Conservation (phyloP, 2,888 invertebrate genomes). For the Lamellibrachia satsuma region DNA sequence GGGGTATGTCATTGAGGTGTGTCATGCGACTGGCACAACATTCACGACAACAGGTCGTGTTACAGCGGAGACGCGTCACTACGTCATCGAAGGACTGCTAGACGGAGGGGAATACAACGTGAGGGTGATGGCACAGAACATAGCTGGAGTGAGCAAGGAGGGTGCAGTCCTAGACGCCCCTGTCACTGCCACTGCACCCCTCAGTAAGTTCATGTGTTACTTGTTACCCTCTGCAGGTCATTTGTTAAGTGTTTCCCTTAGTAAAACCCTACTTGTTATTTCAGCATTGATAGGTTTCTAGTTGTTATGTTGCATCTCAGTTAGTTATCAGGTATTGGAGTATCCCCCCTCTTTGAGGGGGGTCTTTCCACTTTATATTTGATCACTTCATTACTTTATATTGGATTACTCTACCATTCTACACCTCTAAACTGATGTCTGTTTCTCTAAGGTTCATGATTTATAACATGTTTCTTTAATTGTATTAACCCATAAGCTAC, state of each 20-base stretch:
- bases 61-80: constrained; percentile 26
- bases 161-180: constrained; percentile 41
- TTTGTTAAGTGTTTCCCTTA: not conserved
- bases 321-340: too few species aligned
- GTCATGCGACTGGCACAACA: constrained; percentile 43
- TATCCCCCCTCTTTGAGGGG: too few species aligned
- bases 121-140: constrained; percentile 84
- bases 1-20: constrained; percentile 59
- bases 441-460: too few species aligned
- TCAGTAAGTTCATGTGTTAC: constrained; percentile 46
- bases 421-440: too few species aligned
- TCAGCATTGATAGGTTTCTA: not conserved
- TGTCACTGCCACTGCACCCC: constrained; percentile 46
- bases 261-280: not conserved
- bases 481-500: too few species aligned
- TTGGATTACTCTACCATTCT: too few species aligned
- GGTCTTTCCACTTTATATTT: too few species aligned
- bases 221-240: not conserved
- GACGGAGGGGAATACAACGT: constrained; percentile 74
- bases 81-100: constrained; percentile 41
- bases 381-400: too few species aligned
- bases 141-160: constrained; percentile 74
- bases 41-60: constrained; percentile 19
- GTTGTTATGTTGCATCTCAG: not conserved
- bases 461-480: too few species aligned